Base-by-base conservation (phyloP, 2,888 invertebrate genomes). In the Idaea biselata region DNA sequence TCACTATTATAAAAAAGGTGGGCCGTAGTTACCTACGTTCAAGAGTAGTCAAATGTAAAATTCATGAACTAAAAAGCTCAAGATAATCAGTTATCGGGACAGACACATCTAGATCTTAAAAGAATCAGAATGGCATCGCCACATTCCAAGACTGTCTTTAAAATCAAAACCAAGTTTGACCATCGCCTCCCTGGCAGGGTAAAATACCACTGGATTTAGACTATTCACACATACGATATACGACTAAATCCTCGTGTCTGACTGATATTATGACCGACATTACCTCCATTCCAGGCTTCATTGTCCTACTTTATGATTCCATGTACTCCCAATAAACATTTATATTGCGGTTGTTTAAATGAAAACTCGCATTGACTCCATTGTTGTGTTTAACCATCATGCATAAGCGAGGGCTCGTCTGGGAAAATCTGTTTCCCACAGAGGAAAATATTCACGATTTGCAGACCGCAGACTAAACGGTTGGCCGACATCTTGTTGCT, bases 371-470 rank as follows among this genome's bases (percentile, higher is more conserved):
- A 56, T 56, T 56, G 56, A 56, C 17, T 18, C 56, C 56, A 56
- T 57, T 57, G 59, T 59, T 59, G 53, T 16, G 56, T 56, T 31
- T 18, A 59, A 59, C 57, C 54, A 60, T 58, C n/a, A 32, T 25
- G n/a, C n/a, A n/a, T 55, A 44, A 44, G 14, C 44, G 44, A 44
- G 56, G 65, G 62, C 63, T 61, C 54, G 68, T 58, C 68, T 68
- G 68, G 68, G 65, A 65, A 65, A 65, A 63, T 59, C 57, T 59
- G 62, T 64, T 65, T 65, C 65, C 65, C 65, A 65, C 62, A 55
- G 53, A 58, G 65, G 62, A 65, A 65, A 56, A 56, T 31, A 32
- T 58, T 25, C 33, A 33, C 16, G 59, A 44, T 57, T 53, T 16
- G 44, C 44, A 1, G 44, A 8, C 44, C 14, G 44, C 44, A 44